phyloP scores from a whole-genome alignment of 1,140 invertebrate species.

The Campoletis sonorensis region DNA sequence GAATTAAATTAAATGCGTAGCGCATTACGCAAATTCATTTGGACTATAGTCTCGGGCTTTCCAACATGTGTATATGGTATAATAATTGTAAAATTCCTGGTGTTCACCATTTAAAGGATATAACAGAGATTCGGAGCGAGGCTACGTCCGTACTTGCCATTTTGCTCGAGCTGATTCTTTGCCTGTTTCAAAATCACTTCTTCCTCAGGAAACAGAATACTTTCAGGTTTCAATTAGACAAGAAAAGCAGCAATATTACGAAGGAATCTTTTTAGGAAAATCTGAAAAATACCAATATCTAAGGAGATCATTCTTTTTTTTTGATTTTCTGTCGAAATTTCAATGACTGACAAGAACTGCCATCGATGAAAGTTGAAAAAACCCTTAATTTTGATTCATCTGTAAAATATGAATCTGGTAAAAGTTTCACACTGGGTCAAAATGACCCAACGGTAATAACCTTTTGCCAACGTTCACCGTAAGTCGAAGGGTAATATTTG shows the following conservation, averaged over 20 bases:
- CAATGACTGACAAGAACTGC: no score
- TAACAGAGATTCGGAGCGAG: background rate
- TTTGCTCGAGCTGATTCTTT: background rate
- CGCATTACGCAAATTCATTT: slow-evolving; percentile 18
- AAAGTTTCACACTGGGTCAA: no score
- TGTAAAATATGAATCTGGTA: no score
- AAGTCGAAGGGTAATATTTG: background rate
- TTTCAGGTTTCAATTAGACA: no score
- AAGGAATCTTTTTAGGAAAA: no score
- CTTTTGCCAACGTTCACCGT: background rate
- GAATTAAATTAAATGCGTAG: slow-evolving; percentile 33
- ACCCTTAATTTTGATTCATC: background rate
- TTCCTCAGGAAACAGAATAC: no score
- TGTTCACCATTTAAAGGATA: background rate
- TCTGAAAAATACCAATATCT: no score
- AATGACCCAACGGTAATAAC: no score
- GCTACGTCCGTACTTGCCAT: background rate
- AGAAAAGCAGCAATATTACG: no score
- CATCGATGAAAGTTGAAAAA: no score
- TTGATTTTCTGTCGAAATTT: no score
- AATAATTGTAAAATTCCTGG: slow-evolving; percentile 16
- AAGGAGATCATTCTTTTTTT: no score
- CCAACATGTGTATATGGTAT: background rate
- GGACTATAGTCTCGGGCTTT: background rate
- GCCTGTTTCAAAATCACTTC: background rate